A percentile compares a stretch with the other conserved stretches of the same genome.
Evolutionary conservation across 2,888 invertebrate genomes (phyloP).

Genomic region (Diadromus collaris): DNA sequence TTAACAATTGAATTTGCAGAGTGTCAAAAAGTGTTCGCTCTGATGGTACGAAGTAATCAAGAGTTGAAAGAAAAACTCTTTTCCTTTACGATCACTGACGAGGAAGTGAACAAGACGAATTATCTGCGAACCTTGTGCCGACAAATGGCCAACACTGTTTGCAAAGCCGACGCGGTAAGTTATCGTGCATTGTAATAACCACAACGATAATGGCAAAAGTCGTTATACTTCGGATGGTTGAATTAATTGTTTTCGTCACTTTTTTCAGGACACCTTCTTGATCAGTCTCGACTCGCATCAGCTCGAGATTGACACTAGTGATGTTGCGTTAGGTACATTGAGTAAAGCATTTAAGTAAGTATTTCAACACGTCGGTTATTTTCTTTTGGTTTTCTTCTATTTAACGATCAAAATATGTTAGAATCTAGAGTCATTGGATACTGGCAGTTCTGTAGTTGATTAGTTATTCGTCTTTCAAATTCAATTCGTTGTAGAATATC

Average conservation of each 20-base stretch:
- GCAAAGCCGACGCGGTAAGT: constrained; percentile 95
- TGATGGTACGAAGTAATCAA: constrained; percentile 93
- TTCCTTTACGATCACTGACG: constrained; percentile 93
- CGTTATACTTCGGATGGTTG: background rate
- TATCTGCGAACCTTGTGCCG: constrained; percentile 93
- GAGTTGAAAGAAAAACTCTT: constrained; percentile 93
- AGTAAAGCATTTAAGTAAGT: constrained; percentile 93
- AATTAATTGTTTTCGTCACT: constrained; percentile 71
- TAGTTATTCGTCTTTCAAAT: constrained; percentile 18
- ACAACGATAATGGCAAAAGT: constrained; percentile 4
- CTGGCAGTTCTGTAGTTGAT: constrained; percentile 31
- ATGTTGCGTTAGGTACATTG: constrained; percentile 92
- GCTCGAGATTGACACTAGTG: constrained; percentile 93
- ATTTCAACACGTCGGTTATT: constrained; percentile 30
- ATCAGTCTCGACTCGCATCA: constrained; percentile 90
- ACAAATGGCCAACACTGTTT: constrained; percentile 95
- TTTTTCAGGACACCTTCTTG: constrained; percentile 90
- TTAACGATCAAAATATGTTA: constrained; percentile 29
- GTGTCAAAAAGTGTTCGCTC: constrained; percentile 94
- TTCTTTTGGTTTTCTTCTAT: constrained; percentile 27
- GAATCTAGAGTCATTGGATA: constrained; percentile 35
- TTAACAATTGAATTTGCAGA: constrained; percentile 81
- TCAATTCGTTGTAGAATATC: background rate
- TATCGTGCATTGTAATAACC: constrained; percentile 4
- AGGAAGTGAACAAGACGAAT: constrained; percentile 89